Evolutionary conservation across 2,888 invertebrate species (phyloP), one percentile per base, ranked within the genome.

Genomic region (Pyrocoelia pectoralis): DNA sequence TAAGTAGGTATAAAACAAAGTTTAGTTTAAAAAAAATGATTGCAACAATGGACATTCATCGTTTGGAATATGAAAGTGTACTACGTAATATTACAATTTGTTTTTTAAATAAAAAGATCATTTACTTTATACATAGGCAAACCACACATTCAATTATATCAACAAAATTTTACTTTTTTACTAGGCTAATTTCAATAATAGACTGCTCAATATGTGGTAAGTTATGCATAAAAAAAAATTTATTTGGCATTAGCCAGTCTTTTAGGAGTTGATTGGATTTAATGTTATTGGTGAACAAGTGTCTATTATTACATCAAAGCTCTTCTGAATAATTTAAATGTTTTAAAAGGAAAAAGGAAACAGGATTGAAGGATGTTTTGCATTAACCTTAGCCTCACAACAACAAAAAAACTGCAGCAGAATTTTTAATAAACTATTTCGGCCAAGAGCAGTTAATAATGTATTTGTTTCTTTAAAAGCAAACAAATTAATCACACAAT

Each of bases 331-430:
- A n/a, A 33, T 33, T 4, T 33, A 8, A 33, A 33, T 8, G 2
- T 33, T 8, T n/a, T 6, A n/a, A 33, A 2, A 33, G 33, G 73
- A 49, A 18, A 48, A 48, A 50, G 41, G 33, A 12, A 51, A 51
- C n/a, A 13, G 29, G 19, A 17, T n/a, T 19, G 40, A 50, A 50
- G 24, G 29, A 41, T 19, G 38, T 24, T 33, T 33, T 29, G 46
- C 41, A 12, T 46, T 60, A 53, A 53, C 1, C 18, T 46, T 33
- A 52, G 52, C 52, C 4, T 17, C 48, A 33, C 33, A 33, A 33
- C 33, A 17, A 3, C n/a, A n/a, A n/a, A 24, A 24, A 6, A 46
- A 43, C 13, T 15, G 12, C 38, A 38, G 12, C 38, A 5, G 2
- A 38, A 9, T n/a, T 38, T 38, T 33, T n/a, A n/a, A n/a, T n/a